Evolutionary conservation across 2,113 vertebrate species (phyloP), one percentile per base, ranked within the genome.

Genomic region (Apaloderma vittatum): DNA sequence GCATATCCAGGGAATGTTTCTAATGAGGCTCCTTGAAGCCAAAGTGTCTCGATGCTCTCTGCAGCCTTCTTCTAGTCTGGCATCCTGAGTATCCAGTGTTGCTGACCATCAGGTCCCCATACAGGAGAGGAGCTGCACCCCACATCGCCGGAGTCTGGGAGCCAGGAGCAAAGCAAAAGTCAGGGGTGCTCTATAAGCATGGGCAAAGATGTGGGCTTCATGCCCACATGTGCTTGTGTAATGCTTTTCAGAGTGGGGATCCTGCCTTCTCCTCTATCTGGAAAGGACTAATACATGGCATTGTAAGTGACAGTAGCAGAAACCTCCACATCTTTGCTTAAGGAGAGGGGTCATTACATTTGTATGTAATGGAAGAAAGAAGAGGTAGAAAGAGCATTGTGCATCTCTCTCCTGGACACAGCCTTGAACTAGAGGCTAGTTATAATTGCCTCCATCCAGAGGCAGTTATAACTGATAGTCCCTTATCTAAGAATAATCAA

Each of bases 381-480:
- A 74, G 12, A 83, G 34, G 24, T 12, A 48, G 7, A 36, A 83
- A 51, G 21, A 46, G 26, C 40, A 6, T 29, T 52, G 29, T 0
- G 2, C 5, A 13, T 23, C 24, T 48, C 7, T 4, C 6, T 72
- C 16, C 32, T 79, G 0, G 0, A 72, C 62, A 43, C 16, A 49
- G 23, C 30, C 29, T 84, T 0, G 0, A 36, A 22, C 32, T 40
- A 40, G 40, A 40, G 40, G 40, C 40, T 40, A 40, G 40, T 40
- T 40, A 40, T 40, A 40, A 40, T 40, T 3, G 2, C 32, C 11
- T 86, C 15, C 40, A 22, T 37, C 18, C 52, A 36, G 15, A 17
- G n/a, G 3, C 55, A 26, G 7, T n/a, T 76, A 18, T 11, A 81
- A 26, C 1, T n/a, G n/a, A 24, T 68, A 63, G 15, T 40, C 20